phyloP scores from a whole-genome alignment of 2,888 invertebrate genomes.

The Andrena flavipes region DNA sequence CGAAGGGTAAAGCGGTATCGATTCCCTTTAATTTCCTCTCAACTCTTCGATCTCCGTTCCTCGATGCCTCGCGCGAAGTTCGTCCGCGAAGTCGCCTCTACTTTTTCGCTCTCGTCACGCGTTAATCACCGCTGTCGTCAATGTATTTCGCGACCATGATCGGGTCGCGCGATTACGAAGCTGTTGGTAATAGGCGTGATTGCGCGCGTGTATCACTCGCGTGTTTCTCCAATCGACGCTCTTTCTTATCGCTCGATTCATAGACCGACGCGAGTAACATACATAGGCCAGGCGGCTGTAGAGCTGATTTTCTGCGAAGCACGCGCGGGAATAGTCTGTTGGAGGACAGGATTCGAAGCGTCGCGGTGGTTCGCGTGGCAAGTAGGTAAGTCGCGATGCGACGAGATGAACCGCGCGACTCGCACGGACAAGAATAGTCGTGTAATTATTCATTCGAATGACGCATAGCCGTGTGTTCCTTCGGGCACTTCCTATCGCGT shows the following conservation, averaged over 20 bases:
- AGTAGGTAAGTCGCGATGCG: slow-evolving; percentile 1
- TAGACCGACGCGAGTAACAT: too few species aligned
- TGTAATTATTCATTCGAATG: slow-evolving; percentile 60
- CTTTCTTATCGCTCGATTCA: slow-evolving; percentile 12
- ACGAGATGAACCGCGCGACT: slow-evolving; percentile 12
- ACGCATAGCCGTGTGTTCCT: slow-evolving; percentile 36
- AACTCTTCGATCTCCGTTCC: not conserved
- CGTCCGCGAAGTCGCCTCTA: slow-evolving; percentile 41
- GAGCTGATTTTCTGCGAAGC: not conserved
- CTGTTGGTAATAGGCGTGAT: not conserved
- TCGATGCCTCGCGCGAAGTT: not conserved
- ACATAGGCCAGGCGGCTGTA: not conserved
- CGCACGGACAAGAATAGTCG: slow-evolving; percentile 50
- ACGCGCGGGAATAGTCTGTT: not conserved
- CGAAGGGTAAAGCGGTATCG: slow-evolving; percentile 14
- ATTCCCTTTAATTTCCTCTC: slow-evolving; percentile 45
- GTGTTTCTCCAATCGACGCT: not conserved
- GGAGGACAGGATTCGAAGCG: not conserved
- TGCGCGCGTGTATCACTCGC: not conserved
- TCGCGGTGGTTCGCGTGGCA: not conserved
- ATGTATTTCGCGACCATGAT: not conserved
- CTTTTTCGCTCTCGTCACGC: slow-evolving; percentile 29
- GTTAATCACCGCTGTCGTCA: slow-evolving; percentile 37
- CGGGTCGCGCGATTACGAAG: slow-evolving; percentile 11
- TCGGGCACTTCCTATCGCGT: slow-evolving; percentile 32